Conservation (phyloP, 2,888 invertebrate genomes). For the Heteropelma amictum region DNA sequence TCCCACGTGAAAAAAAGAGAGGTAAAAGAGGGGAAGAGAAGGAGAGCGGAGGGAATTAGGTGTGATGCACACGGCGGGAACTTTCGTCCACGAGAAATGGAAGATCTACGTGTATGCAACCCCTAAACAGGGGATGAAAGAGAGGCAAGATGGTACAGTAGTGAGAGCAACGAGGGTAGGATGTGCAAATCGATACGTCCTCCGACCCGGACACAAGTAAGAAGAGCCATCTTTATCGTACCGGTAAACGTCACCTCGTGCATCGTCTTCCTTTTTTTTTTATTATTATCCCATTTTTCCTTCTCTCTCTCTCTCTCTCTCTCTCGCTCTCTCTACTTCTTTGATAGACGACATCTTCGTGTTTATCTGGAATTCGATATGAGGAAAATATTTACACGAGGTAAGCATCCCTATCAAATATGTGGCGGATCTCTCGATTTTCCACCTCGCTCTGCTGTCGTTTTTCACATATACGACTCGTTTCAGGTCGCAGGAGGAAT, state of each 20-base stretch:
- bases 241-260: too few species aligned
- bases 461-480: not conserved
- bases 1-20: not conserved
- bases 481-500: too few species aligned
- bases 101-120: constrained; percentile 1
- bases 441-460: constrained; percentile 22
- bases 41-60: not conserved
- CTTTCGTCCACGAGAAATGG: not conserved
- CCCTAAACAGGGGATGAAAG: not conserved
- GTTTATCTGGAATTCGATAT: constrained; percentile 20
- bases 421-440: constrained; percentile 36
- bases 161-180: constrained; percentile 6
- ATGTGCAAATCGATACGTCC: constrained; percentile 50
- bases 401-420: constrained; percentile 41
- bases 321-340: too few species aligned
- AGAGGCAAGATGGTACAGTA: not conserved
- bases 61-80: not conserved
- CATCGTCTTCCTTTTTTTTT: not conserved
- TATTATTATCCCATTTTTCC: not conserved
- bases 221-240: constrained; percentile 16
- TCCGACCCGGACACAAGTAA: constrained; percentile 33
- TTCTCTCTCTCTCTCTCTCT: not conserved
- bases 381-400: constrained; percentile 42
- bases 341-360: too few species aligned
- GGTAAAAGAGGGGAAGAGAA: not conserved